Evolutionary conservation across 1,140 invertebrate species (phyloP).

Genomic region (Drosophila carrolli): DNA sequence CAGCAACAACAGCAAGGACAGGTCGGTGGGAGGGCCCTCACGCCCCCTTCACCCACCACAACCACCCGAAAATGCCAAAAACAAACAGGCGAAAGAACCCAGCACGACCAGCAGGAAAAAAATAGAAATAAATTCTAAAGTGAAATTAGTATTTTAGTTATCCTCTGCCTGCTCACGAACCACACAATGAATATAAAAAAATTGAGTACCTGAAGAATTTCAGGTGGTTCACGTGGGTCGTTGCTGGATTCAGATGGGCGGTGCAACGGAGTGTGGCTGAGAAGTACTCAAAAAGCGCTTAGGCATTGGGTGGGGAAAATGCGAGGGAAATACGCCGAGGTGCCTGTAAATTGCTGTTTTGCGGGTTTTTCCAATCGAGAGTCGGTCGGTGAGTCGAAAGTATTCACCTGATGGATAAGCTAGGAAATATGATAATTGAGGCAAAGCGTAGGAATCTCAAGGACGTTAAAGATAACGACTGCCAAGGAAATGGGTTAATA

Average conservation of each 20-base stretch:
- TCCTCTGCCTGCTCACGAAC: slow-evolving; percentile 64
- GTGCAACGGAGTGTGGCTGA: slow-evolving; percentile 16
- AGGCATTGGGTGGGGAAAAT: slow-evolving; percentile 8
- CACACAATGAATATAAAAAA: slow-evolving; percentile 30
- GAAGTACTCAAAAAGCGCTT: slow-evolving; percentile 65
- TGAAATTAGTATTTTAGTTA: slow-evolving; percentile 84
- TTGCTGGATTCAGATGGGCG: slow-evolving; percentile 6
- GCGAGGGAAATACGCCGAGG: slow-evolving; percentile 2
- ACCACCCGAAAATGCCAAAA: slow-evolving; percentile 56
- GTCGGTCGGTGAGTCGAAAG: slow-evolving; percentile 28
- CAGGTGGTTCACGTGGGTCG: slow-evolving; percentile 24
- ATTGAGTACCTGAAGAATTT: slow-evolving; percentile 37
- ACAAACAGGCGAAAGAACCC: slow-evolving; percentile 69
- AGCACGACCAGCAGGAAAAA: slow-evolving; percentile 30
- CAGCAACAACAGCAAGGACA: slow-evolving; percentile 45
- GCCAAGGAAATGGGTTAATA: slow-evolving; percentile 15
- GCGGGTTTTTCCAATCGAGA: slow-evolving; percentile 35
- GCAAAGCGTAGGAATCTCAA: not conserved
- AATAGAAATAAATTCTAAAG: slow-evolving; percentile 78
- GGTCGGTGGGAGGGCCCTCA: slow-evolving; percentile 5
- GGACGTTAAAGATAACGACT: not conserved
- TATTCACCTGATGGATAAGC: slow-evolving; percentile 12
- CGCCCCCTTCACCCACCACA: slow-evolving; percentile 9
- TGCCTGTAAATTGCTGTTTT: slow-evolving; percentile 51
- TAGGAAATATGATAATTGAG: slow-evolving; percentile 40